Base-by-base conservation (phyloP, 2,113 vertebrate genomes). In the Oxyruncus cristatus region DNA sequence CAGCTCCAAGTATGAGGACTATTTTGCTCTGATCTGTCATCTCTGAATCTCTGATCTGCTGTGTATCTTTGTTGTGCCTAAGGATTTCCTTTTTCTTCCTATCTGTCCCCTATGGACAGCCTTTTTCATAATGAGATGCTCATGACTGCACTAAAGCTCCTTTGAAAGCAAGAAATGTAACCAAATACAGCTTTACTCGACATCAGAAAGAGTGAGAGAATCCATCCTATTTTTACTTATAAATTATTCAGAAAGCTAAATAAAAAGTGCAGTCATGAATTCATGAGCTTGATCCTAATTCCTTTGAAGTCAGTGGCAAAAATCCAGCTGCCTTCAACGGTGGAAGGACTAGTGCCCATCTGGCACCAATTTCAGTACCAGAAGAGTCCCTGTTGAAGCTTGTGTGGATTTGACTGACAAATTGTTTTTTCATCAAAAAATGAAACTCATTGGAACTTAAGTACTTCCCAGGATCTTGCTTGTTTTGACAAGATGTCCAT, bases 221-320 rank as follows among this genome's bases (percentile, higher is more conserved):
- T 71, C 46, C 47, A 92, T 61, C 42, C 82, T 91, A 88, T 89
- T 96, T 96, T 96, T 83, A 78, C 82, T 80, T 93, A 88, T 77
- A 96, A 94, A 96, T 93, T 89, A 96, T 96, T 95, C 89, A 89
- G 75, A 96, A 96, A 93, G 71, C 74, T 91, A 93, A 96, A 95
- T 91, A 94, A 93, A 85, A 96, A 93, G 70, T 90, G 63, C 67
- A 93, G 88, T 92, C 88, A 70, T 89, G 74, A 94, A 96, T 96
- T 96, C 93, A 91, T 82, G 81, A 87, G 62, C 81, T 95, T 95
- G 88, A 95, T 96, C 75, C 82, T 94, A 88, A 94, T 94, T 93
- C 81, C 78, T 96, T 80, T 96, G 93, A 97, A 95, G 93, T 94
- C 75, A 71, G 65, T 74, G 85, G 92, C 92, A 96, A 89, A 92